phyloP scores from a whole-genome alignment of 1,140 invertebrate species.

The Micrasema minimum region DNA sequence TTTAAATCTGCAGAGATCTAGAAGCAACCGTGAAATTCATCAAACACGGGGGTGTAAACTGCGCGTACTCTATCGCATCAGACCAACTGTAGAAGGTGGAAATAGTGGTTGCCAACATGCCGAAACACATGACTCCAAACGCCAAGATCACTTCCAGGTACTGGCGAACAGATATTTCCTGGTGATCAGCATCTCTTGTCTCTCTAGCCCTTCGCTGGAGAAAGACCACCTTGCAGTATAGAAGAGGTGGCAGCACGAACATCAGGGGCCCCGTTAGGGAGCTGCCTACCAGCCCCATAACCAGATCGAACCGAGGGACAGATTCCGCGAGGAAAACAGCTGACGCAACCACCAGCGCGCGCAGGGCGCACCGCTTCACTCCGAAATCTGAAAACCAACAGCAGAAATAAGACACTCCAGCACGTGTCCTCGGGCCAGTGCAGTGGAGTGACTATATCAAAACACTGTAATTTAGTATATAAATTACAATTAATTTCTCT shows the following conservation, averaged over 20 bases:
- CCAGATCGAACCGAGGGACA: conserved; percentile 88
- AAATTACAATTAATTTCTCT: too few species aligned
- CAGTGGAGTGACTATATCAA: too few species aligned
- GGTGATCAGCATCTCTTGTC: not conserved
- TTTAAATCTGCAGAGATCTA: not conserved
- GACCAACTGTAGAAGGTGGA: conserved; percentile 73
- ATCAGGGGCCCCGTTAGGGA: conserved; percentile 85
- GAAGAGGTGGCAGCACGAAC: conserved; percentile 85
- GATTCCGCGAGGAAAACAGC: conserved; percentile 83
- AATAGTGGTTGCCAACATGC: conserved; percentile 67
- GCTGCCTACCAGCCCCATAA: conserved; percentile 88
- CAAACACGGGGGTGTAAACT: conserved; percentile 73
- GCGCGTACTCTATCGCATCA: conserved; percentile 69
- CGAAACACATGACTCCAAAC: conserved; percentile 66
- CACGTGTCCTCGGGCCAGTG: too few species aligned
- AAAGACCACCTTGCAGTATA: conserved; percentile 75
- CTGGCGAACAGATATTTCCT: conserved; percentile 43
- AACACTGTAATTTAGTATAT: too few species aligned
- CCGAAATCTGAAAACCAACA: conserved; percentile 77
- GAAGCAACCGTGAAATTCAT: conserved; percentile 66
- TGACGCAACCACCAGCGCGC: conserved; percentile 76
- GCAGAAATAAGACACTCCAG: too few species aligned
- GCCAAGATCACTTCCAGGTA: conserved; percentile 60
- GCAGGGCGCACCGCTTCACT: conserved; percentile 77
- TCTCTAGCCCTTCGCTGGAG: conserved; percentile 54